Evolutionary conservation across 2,113 vertebrate genomes (phyloP).

Genomic region (Mionectes macconnelli): DNA sequence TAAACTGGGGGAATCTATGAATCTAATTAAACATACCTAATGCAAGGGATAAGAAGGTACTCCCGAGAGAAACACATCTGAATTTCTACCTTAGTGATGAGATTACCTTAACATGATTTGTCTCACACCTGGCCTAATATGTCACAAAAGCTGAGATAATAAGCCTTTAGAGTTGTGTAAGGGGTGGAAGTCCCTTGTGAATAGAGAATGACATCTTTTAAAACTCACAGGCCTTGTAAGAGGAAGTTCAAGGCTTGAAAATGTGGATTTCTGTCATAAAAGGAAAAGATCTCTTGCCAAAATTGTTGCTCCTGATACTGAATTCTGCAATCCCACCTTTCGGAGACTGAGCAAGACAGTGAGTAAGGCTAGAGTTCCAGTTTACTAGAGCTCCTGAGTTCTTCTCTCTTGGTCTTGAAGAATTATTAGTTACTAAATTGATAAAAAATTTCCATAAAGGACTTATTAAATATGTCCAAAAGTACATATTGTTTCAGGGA

Average conservation of each 20-base stretch:
- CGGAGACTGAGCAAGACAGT: not conserved
- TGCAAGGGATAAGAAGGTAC: not conserved
- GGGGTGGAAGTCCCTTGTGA: not conserved
- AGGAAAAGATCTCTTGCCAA: not conserved
- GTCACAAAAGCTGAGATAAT: not conserved
- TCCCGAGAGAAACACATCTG: not conserved
- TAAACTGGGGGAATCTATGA: not conserved
- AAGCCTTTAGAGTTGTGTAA: not conserved
- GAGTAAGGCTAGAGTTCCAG: no score
- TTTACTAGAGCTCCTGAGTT: not conserved
- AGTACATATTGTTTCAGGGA: not conserved
- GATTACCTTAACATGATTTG: not conserved
- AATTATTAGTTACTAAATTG: slow-evolving; percentile 14
- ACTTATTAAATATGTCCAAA: slow-evolving; percentile 6
- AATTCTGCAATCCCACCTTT: not conserved
- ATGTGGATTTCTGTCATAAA: not conserved
- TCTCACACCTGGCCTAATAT: not conserved
- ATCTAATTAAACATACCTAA: not conserved
- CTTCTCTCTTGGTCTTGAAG: not conserved
- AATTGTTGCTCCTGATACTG: not conserved
- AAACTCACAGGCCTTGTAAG: not conserved
- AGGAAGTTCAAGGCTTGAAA: not conserved
- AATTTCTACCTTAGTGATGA: not conserved
- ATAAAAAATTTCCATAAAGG: not conserved
- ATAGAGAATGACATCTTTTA: not conserved